Evolutionary conservation across 2,888 invertebrate genomes (phyloP), one percentile per base, ranked within the genome.

Genomic region (Aproaerema taeniolella): DNA sequence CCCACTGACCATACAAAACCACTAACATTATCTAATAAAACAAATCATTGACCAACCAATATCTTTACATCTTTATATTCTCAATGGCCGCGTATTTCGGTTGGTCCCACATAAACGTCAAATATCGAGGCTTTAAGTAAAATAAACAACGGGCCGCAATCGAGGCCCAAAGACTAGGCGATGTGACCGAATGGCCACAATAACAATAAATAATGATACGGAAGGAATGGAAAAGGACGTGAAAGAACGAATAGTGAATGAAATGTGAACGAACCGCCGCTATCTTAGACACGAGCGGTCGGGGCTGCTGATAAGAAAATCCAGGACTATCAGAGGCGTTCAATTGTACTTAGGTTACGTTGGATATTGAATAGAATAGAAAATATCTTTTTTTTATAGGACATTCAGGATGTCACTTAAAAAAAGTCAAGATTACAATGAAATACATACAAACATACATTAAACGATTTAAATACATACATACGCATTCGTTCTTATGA

Each of bases 121-220:
- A 57, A 71, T 66, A 66, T 66, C 58, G 61, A 55, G 52, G 56
- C 57, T 59, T 71, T 43, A 70, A 73, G 61, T 64, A 67, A 65
- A 72, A 74, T 63, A 73, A 68, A 71, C 65, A 67, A 62, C 63
- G 55, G 52, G 40, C 50, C 52, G 43, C 42, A 47, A 29, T 25
- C 53, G 49, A 44, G 49, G 43, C 42, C 50, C 46, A 52, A 43
- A 44, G 46, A 26, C 8, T n/a, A 45, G 50, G 46, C 53, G 54
- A 50, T 55, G 56, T 29, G 30, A 37, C 37, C 29, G 48, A 67
- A 69, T 70, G 64, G 69, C 57, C 61, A 63, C 73, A 63, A 69
- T 78, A 75, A 77, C 69, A 61, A 70, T 79, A 79, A 78, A 74
- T 79, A 70, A 78, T 73, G 73, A 72, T 69, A 61, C 55, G 53